These are phyloP conservation scores for Rhopalosiphum maidis DNA, from an alignment of 1,140 invertebrate species.

Conservation along the genomic window DNA sequence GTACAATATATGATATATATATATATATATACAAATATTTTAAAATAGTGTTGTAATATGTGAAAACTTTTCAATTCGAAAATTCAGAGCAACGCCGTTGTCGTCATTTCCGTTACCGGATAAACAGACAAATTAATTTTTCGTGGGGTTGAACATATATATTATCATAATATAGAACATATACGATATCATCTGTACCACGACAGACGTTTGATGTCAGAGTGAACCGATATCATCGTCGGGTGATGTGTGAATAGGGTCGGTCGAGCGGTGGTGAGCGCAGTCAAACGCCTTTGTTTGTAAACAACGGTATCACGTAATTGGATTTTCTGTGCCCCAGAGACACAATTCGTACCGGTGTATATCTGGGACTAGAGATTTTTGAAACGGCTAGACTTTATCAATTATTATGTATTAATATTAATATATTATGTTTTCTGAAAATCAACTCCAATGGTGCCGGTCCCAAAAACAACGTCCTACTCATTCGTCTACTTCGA, in stretches of 20 bases:
- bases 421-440: neutral
- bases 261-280: too few relatives aligned
- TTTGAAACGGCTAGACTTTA: neutral
- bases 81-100: neutral
- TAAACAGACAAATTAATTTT: neutral
- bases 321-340: neutral
- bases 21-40: neutral
- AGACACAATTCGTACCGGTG: too few relatives aligned
- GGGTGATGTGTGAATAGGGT: too few relatives aligned
- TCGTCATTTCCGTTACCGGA: neutral
- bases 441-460: neutral
- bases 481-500: neutral
- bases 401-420: neutral
- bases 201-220: too few relatives aligned
- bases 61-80: neutral
- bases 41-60: too few relatives aligned
- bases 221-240: neutral
- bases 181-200: neutral
- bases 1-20: too few relatives aligned
- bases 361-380: neutral
- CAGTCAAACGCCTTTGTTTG: neutral
- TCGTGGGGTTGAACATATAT: neutral
- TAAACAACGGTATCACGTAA: neutral
- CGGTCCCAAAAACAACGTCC: neutral
- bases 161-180: neutral